Evolutionary conservation across 2,113 vertebrate species (phyloP).

Genomic region (Bungarus multicinctus): DNA sequence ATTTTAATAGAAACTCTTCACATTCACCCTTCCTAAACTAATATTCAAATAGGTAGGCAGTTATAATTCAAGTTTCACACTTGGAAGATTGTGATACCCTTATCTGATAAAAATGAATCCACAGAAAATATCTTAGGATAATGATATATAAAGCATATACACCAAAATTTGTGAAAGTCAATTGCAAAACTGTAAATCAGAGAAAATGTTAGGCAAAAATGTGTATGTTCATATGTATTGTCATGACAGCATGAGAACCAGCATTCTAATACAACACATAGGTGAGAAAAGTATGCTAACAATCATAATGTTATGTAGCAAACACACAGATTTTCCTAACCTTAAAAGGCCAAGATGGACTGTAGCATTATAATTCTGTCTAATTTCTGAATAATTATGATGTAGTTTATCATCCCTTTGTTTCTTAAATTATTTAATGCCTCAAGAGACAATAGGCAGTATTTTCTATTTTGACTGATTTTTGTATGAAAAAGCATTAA

Average conservation of each 20-base stretch:
- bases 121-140: neutral
- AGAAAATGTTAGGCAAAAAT: neutral
- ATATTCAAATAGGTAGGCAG: neutral
- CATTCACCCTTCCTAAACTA: neutral
- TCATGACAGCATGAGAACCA: neutral
- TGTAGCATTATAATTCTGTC: neutral
- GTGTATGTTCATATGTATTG: neutral
- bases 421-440: neutral
- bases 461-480: neutral
- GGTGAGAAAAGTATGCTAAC: neutral
- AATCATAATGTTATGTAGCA: neutral
- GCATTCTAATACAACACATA: neutral
- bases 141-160: neutral
- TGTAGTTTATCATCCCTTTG: neutral
- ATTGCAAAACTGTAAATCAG: neutral
- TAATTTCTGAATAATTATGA: neutral
- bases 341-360: neutral
- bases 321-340: neutral
- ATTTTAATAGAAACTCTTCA: neutral
- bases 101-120: neutral
- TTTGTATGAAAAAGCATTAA: neutral
- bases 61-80: neutral
- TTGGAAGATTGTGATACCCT: neutral
- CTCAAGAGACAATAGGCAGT: neutral
- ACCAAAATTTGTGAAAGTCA: neutral